Conservation (phyloP, 2,113 vertebrate species). For the Chaenogobius annularis region DNA sequence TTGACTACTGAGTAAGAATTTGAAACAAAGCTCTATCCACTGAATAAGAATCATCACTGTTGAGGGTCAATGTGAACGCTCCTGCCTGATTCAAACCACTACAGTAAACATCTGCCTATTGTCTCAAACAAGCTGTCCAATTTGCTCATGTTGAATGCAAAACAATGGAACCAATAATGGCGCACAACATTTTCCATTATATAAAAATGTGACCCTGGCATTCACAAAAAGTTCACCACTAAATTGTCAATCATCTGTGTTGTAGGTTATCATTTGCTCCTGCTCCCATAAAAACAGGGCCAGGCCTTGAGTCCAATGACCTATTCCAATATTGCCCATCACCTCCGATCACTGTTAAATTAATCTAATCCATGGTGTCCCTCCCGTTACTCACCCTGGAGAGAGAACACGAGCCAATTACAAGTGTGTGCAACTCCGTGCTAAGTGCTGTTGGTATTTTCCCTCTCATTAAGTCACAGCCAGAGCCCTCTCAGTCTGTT, state of each 20-base stretch:
- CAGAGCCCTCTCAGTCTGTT: slow-evolving; percentile 44
- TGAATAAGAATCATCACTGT: neutral
- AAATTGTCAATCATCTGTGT: neutral
- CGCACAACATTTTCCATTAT: neutral
- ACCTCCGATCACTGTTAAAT: slow-evolving; percentile 41
- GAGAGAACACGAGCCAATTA: slow-evolving; percentile 47
- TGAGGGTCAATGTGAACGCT: neutral
- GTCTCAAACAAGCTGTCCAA: neutral
- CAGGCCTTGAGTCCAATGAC: slow-evolving; percentile 25
- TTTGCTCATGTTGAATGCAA: neutral
- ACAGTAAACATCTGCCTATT: neutral
- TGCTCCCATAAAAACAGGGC: slow-evolving; percentile 5
- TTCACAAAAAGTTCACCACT: neutral
- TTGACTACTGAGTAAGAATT: neutral
- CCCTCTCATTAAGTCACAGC: slow-evolving; percentile 63
- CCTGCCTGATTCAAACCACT: neutral
- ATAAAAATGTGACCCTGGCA: neutral
- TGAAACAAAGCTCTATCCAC: neutral
- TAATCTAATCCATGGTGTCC: slow-evolving; percentile 30
- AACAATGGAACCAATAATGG: neutral
- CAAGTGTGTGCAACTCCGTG: slow-evolving; percentile 30
- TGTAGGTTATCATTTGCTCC: neutral
- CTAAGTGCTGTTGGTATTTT: slow-evolving; percentile 63
- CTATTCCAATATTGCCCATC: slow-evolving; percentile 32
- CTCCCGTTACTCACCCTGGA: slow-evolving; percentile 18